phyloP scores from a whole-genome alignment of 2,888 invertebrate genomes.

The Disparrhopalites patrizii region DNA sequence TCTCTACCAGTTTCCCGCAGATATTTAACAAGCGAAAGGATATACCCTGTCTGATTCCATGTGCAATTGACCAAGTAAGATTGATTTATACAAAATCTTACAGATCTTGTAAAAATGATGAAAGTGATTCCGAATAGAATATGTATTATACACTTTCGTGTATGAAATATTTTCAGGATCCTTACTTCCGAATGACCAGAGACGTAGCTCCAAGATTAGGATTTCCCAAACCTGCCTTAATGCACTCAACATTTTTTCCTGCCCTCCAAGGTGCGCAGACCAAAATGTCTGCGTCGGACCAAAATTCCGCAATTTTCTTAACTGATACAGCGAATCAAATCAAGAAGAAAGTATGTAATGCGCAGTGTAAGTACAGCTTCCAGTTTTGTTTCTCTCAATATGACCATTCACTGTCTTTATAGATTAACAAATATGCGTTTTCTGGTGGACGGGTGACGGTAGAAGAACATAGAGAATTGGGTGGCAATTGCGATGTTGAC shows the following conservation, averaged over 20 bases:
- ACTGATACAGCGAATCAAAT: constrained; percentile 93
- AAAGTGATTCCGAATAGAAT: no score
- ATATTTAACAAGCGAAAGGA: constrained; percentile 77
- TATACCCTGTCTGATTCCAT: constrained; percentile 84
- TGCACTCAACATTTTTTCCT: constrained; percentile 86
- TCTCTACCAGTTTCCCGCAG: constrained; percentile 83
- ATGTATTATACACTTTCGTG: no score
- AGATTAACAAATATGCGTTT: constrained; percentile 92
- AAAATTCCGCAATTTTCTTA: constrained; percentile 89
- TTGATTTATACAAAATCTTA: not conserved
- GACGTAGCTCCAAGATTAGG: constrained; percentile 94
- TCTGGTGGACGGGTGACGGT: constrained; percentile 91
- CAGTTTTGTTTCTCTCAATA: no score
- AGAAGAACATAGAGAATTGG: constrained; percentile 83
- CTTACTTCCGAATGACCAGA: constrained; percentile 97
- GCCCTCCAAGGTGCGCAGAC: constrained; percentile 94
- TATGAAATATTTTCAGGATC: constrained; percentile 70
- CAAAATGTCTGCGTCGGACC: constrained; percentile 97
- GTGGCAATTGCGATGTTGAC: constrained; percentile 95
- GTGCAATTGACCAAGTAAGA: constrained; percentile 89
- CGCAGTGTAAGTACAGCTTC: no score
- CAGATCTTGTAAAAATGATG: no score
- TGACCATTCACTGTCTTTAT: no score
- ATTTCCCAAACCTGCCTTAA: constrained; percentile 77
- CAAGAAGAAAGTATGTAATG: constrained; percentile 74